Conservation (phyloP, 1,140 invertebrate genomes). For the Trypoxylus dichotomus region DNA sequence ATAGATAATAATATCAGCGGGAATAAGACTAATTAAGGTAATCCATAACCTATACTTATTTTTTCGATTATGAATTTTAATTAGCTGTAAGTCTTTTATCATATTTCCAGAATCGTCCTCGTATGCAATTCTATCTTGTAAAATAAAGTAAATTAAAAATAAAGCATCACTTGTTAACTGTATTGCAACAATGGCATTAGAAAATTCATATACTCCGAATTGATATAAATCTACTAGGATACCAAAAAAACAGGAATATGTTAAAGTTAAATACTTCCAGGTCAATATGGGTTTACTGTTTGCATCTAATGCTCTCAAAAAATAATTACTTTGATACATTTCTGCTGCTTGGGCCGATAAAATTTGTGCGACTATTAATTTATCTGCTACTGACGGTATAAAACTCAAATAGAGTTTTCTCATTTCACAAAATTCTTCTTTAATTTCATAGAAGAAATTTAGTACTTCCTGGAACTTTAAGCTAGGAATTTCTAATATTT, state of each 20-base stretch:
- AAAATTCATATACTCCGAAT: background rate
- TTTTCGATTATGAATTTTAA: constrained; percentile 10
- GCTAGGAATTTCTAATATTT: background rate
- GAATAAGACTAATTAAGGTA: constrained; percentile 2
- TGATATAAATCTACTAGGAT: constrained; percentile 24
- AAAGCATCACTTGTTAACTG: constrained; percentile 6
- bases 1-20: constrained; percentile 13
- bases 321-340: background rate
- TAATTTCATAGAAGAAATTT: background rate
- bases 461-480: background rate
- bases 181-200: background rate
- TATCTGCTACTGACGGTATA: background rate
- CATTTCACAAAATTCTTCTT: constrained; percentile 14
- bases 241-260: constrained; percentile 2
- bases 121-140: constrained; percentile 19
- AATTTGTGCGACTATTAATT: background rate
- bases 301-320: constrained; percentile 1
- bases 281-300: background rate
- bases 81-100: background rate
- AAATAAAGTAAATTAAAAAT: background rate
- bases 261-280: background rate
- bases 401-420: background rate
- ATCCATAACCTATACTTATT: constrained; percentile 1
- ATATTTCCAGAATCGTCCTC: constrained; percentile 26
- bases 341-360: background rate